A percentile compares a stretch with the other conserved stretches of the same genome.
Conservation (phyloP, 2,113 vertebrate species). For the Hipposideros armiger region DNA sequence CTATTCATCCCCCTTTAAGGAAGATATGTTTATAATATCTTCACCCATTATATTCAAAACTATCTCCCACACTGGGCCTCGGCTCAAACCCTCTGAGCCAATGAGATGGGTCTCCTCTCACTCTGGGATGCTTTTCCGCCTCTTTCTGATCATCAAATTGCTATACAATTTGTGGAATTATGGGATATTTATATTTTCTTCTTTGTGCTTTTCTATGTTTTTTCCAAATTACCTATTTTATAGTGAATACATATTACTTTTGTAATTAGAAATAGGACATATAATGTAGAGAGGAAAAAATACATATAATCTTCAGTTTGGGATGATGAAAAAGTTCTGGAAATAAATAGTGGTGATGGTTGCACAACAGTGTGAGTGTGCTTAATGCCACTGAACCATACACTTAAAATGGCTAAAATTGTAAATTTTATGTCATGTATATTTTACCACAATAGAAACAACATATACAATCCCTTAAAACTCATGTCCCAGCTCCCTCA, state of each 20-base stretch:
- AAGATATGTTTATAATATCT: not conserved
- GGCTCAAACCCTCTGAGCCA: not conserved
- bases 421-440: not conserved
- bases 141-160: not conserved
- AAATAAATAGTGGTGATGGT: not conserved
- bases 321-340: not conserved
- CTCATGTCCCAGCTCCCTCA: not conserved
- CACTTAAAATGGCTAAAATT: not conserved
- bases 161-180: not conserved
- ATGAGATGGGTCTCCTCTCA: not conserved
- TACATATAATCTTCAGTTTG: not conserved
- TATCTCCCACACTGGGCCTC: not conserved
- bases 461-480: not conserved
- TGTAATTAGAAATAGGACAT: constrained; percentile 19
- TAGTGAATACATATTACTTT: not conserved
- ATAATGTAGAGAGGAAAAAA: not conserved
- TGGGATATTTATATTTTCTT: not conserved
- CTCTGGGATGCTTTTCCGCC: not conserved
- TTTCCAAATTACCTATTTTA: not conserved
- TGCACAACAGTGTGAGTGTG: not conserved
- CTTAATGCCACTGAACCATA: not conserved
- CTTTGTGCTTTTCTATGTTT: constrained; percentile 2
- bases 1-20: not conserved
- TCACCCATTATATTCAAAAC: not conserved
- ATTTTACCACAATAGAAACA: not conserved